These are phyloP conservation scores for Phthorimaea operculella DNA, from an alignment of 1,140 invertebrate species.

Conservation along the genomic window DNA sequence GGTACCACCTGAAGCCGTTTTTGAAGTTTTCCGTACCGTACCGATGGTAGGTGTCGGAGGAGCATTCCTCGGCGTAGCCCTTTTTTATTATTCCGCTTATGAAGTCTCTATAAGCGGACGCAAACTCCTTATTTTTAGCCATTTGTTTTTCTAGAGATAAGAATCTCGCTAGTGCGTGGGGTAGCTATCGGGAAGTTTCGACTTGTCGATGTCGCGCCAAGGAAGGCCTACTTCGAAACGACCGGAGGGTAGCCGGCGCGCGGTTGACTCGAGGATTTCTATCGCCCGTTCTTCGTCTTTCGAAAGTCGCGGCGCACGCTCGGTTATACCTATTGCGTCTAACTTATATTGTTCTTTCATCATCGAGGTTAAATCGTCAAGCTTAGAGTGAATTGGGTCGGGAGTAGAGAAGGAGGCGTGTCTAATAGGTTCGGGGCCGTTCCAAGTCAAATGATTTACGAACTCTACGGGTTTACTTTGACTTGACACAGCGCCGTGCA, in stretches of 20 bases:
- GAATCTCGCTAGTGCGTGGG: slow-evolving; percentile 5
- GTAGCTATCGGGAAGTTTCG: slow-evolving; percentile 8
- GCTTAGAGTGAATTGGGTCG: background rate
- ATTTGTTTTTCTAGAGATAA: slow-evolving; percentile 1
- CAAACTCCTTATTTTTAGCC: background rate
- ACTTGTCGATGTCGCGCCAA: background rate
- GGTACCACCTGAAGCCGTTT: background rate
- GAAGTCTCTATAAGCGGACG: background rate
- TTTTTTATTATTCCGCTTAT: slow-evolving; percentile 3
- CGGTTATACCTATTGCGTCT: slow-evolving; percentile 17
- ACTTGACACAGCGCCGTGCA: slow-evolving; percentile 12
- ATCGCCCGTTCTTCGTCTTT: slow-evolving; percentile 9
- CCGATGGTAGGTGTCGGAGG: background rate
- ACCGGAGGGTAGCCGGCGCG: slow-evolving; percentile 5
- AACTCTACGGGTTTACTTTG: slow-evolving; percentile 9
- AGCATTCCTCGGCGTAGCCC: slow-evolving; percentile 9
- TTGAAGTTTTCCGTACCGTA: background rate
- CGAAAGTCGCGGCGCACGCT: background rate
- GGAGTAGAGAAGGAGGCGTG: no score
- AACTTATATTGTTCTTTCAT: slow-evolving; percentile 18
- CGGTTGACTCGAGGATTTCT: slow-evolving; percentile 4
- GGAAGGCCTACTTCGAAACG: slow-evolving; percentile 8
- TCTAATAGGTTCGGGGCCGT: background rate
- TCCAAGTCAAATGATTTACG: slow-evolving; percentile 6
- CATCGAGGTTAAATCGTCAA: background rate